Evolutionary conservation across 2,888 invertebrate genomes (phyloP), one percentile per base, ranked within the genome.

Genomic region (Eupithecia abbreviata): DNA sequence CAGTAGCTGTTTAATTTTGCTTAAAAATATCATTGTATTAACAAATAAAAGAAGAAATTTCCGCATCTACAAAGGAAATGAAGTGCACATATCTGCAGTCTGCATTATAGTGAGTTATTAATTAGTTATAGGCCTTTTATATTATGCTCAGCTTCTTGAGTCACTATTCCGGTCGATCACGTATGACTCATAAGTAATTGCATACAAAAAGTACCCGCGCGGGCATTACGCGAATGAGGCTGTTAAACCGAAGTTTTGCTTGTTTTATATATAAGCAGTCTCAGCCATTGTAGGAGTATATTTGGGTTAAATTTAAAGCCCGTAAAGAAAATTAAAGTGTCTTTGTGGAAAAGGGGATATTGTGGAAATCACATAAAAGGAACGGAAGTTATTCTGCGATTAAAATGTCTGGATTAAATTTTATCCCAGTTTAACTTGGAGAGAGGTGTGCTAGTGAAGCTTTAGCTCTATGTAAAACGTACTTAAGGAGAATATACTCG

Each of bases 201-300:
- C n/a, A 18, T 58, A 18, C 9, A 58, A 9, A 55, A 55, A 5
- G 51, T 15, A 15, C 51, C 4, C 15, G 13, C 1, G n/a, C n/a
- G n/a, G 1, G 51, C 6, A 5, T 55, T 9, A n/a, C 55, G n/a
- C 55, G 55, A 42, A 66, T 66, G 13, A 6, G 2, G 2, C 0
- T 15, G 13, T 41, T 66, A 66, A 66, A 66, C 69, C 45, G n/a
- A 30, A 15, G 45, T 18, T 30, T 30, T 45, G 6, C 9, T n/a
- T n/a, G 0, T 4, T 69, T 69, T 49, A 47, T 69, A 30, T 18
- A 47, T 12, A 10, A 49, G 5, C 69, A 47, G 10, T 18, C 7
- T 45, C 3, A 12, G 72, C 77, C 72, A 78, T 71, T 77, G 65
- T 58, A 49, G 43, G 68, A 72, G 73, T 74, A 72, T 74, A 69